Percentiles rank a stretch among this genome's conserved stretches.
phyloP scores from a whole-genome alignment of 2,888 invertebrate species.

The Cephus rjabovi region DNA sequence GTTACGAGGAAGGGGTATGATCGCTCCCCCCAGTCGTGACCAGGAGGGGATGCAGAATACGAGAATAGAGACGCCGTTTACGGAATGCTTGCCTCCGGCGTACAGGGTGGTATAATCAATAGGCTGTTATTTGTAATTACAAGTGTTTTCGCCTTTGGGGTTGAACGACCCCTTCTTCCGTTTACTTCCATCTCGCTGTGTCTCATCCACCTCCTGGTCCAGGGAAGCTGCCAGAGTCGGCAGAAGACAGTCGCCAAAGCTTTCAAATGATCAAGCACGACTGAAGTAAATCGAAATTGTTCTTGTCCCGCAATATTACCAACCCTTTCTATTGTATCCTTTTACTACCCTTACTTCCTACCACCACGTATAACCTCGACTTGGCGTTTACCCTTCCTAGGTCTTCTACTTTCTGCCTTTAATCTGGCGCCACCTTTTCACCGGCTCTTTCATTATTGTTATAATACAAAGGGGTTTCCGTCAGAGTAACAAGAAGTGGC shows the following conservation, averaged over 20 bases:
- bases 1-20: neutral
- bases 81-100: neutral
- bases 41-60: constrained; percentile 7
- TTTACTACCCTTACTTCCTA: neutral
- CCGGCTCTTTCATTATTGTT: neutral
- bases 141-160: constrained; percentile 30
- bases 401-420: neutral
- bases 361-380: neutral
- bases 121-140: constrained; percentile 49
- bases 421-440: neutral
- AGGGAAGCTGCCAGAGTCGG: neutral
- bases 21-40: neutral
- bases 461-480: neutral
- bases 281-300: neutral
- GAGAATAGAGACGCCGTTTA: constrained; percentile 11
- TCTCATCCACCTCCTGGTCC: neutral
- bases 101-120: constrained; percentile 33
- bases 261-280: neutral
- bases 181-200: neutral
- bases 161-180: constrained; percentile 1
- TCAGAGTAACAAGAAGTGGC: neutral
- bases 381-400: neutral
- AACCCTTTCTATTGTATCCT: neutral
- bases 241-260: neutral
- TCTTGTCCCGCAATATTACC: neutral